These are phyloP conservation scores for Drosophila orosa DNA, from an alignment of 1,140 invertebrate species.

Conservation along the genomic window DNA sequence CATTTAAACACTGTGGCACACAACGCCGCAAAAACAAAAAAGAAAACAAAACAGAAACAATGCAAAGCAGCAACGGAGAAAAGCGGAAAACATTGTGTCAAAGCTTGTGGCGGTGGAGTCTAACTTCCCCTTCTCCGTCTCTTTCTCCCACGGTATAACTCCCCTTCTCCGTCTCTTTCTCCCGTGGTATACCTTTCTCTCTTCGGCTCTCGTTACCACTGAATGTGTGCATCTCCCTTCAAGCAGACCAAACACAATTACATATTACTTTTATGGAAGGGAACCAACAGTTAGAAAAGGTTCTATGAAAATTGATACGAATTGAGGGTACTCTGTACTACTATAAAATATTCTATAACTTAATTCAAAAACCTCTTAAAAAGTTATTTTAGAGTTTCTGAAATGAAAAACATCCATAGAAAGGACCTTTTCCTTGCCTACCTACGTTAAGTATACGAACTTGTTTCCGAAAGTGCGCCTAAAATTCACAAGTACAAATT, in stretches of 20 bases:
- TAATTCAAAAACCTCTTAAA: background rate
- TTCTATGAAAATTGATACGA: slow-evolving; percentile 2
- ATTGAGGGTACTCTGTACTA: background rate
- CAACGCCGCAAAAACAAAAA: slow-evolving; percentile 31
- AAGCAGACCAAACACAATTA: slow-evolving; percentile 46
- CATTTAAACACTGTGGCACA: slow-evolving; percentile 65
- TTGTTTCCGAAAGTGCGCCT: background rate
- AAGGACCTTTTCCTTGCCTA: no score
- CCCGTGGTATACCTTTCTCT: background rate
- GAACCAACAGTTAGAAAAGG: slow-evolving; percentile 18
- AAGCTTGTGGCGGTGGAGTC: slow-evolving; percentile 16
- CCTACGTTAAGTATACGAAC: no score
- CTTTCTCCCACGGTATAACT: no score
- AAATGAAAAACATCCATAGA: background rate
- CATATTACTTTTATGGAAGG: slow-evolving; percentile 27
- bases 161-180: background rate
- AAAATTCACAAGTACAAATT: background rate
- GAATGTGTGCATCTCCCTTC: slow-evolving; percentile 50
- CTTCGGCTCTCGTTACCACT: slow-evolving; percentile 1
- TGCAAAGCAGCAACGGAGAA: slow-evolving; percentile 47
- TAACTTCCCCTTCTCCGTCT: background rate
- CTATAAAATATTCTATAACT: background rate
- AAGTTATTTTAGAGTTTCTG: no score
- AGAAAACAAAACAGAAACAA: slow-evolving; percentile 19
- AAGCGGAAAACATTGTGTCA: slow-evolving; percentile 43